These are phyloP conservation scores for Hybos culiciformis DNA, from an alignment of 2,888 invertebrate species.

Conservation along the genomic window DNA sequence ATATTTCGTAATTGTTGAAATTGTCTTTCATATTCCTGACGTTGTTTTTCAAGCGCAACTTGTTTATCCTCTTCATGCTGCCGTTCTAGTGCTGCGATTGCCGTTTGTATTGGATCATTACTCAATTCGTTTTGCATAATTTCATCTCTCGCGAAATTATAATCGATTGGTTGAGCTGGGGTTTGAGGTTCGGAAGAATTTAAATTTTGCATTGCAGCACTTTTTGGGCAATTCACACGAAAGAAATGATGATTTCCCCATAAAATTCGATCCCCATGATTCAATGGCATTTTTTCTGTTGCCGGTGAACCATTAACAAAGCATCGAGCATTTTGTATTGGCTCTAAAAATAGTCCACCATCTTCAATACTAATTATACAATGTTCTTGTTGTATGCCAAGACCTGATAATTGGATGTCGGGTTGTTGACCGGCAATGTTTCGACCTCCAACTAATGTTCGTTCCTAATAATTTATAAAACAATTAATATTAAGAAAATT, in stretches of 20 bases:
- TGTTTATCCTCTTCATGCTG: conserved; percentile 95
- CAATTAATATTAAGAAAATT: conserved; percentile 5
- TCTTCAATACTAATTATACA: conserved; percentile 74
- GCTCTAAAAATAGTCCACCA: conserved; percentile 70
- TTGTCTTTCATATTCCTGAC: conserved; percentile 92
- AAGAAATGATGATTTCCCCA: conserved; percentile 99
- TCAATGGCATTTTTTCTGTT: conserved; percentile 58
- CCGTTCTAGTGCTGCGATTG: conserved; percentile 81
- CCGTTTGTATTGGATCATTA: conserved; percentile 92
- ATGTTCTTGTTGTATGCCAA: conserved; percentile 90
- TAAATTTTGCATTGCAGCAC: conserved; percentile 42
- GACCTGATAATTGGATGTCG: conserved; percentile 89
- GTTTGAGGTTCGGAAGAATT: conserved; percentile 69
- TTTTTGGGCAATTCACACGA: conserved; percentile 88
- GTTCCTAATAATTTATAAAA: conserved; percentile 46
- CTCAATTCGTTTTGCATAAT: conserved; percentile 88
- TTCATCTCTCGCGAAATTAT: conserved; percentile 92
- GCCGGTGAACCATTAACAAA: conserved; percentile 92
- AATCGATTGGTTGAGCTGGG: conserved; percentile 83
- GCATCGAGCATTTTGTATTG: conserved; percentile 75
- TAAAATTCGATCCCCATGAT: conserved; percentile 89
- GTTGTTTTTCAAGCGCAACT: conserved; percentile 90
- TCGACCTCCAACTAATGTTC: conserved; percentile 78
- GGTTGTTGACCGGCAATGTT: conserved; percentile 44
- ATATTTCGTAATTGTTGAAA: conserved; percentile 87